Percentiles rank a stretch among this genome's conserved stretches.
Conservation (phyloP, 1,140 invertebrate genomes). For the Hermatobates lingyangjiaoensis region DNA sequence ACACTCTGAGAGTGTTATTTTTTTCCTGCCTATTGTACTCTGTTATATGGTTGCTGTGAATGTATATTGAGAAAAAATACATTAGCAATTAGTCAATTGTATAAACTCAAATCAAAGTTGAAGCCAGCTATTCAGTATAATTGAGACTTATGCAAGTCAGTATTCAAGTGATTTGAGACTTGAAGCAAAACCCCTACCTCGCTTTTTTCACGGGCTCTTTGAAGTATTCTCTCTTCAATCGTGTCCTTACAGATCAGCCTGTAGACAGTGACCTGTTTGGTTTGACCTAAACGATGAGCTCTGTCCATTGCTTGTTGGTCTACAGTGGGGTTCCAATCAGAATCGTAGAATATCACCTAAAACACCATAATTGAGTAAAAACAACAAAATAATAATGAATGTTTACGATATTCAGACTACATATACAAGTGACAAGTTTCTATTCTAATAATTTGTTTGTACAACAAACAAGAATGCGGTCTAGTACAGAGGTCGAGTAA, state of each 20-base stretch:
- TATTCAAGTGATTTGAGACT: not conserved
- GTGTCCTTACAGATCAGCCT: slow-evolving; percentile 78
- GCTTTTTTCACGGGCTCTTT: slow-evolving; percentile 74
- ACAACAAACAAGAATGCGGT: not conserved
- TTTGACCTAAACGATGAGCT: slow-evolving; percentile 70
- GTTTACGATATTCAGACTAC: no score
- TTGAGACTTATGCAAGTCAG: not conserved
- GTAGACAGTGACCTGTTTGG: slow-evolving; percentile 84
- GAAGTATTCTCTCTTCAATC: slow-evolving; percentile 77
- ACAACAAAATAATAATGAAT: not conserved
- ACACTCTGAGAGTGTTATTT: no score
- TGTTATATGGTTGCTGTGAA: no score
- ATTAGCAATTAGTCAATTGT: no score
- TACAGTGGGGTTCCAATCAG: slow-evolving; percentile 96
- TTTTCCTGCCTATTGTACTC: no score
- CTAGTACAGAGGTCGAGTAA: no score
- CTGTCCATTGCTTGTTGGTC: slow-evolving; percentile 90
- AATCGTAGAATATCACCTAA: slow-evolving; percentile 96
- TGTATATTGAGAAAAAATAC: no score
- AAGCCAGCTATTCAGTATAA: no score
- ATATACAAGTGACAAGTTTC: no score
- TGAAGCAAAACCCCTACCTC: slow-evolving; percentile 35
- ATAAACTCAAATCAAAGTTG: no score
- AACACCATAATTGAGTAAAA: slow-evolving; percentile 13
- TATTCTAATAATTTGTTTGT: no score